Evolutionary conservation across 2,113 vertebrate genomes (phyloP), one percentile per base, ranked within the genome.

Genomic region (Mesoclemmys tuberculata): DNA sequence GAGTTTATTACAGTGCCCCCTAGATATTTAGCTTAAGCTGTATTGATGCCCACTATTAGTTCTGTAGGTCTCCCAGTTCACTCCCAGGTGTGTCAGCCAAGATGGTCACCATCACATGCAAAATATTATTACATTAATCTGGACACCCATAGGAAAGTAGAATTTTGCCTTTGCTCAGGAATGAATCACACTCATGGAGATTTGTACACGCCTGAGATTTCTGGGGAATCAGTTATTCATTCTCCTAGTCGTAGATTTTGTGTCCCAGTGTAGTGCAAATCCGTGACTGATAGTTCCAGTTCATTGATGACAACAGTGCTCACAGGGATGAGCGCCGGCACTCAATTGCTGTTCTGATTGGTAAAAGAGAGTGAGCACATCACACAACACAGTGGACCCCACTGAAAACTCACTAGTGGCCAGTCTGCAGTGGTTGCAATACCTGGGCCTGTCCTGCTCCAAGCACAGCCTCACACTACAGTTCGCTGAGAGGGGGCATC

Each of bases 241-340:
- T 86, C 96, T 94, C 80, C 87, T 90, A 81, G 85, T 88, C 89
- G 89, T 49, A 96, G 85, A 93, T 94, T 91, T 79, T 79, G 51
- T 3, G 8, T 48, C 56, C 84, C 74, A 89, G 61, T 1, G 1
- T 21, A 2, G 0, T 52, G 51, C 16, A 52, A 52, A 52, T 52
- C 27, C 27, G 13, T 31, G 29, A n/a, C 26, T 24, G 24, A 10
- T 58, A 16, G 56, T 27, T 75, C 41, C 24, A 29, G 24, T 44
- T 88, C 83, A 19, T 44, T 91, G 86, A 92, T 29, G 74, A 77
- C 29, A 48, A 79, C 41, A 77, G 16, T 13, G 24, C 41, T 46
- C 41, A 77, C 5, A 29, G 10, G 6, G 21, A 77, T 77, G 14
- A 26, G 11, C 26, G 8, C 12, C 7, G 7, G 74, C 24, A 46